Evolutionary conservation across 1,140 invertebrate genomes (phyloP), one percentile per base, ranked within the genome.

Genomic region (Cherax quadricarinatus): DNA sequence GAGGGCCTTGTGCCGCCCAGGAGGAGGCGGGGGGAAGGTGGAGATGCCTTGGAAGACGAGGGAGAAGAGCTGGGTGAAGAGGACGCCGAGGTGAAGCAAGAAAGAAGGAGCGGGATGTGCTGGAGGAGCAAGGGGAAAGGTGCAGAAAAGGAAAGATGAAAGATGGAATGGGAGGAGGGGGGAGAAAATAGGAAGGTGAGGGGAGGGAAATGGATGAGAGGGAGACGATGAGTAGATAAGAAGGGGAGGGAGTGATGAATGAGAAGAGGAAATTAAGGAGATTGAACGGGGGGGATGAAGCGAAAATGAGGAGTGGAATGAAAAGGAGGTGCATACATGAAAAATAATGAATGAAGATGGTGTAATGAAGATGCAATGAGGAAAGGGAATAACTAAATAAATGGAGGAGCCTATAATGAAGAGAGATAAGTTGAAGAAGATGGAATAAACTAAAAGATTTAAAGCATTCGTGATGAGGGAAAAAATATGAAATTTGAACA

Each of bases 1-100:
- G 86, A 88, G 86, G 86, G 70, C 78, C 86, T 73, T 78, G 51
- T 78, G 86, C 73, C 30, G 60, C 24, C 30, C 75, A 60, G 86
- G 86, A 53, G 57, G 86, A 60, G 86, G 62, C 30, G 49, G 21
- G 60, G 78, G 24, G 79, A 12, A 51, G 78, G 48, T 2, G 57
- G 60, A 70, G 62, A 57, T 49, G 60, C 48, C 21, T 4, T 48
- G 49, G 75, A 78, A 16, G 30, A 82, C 75, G 66, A 88, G 87
- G 60, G n/a, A n/a, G 66, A 49, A 66, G 88, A 75, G 81, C 70
- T 75, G 24, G 70, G 70, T n/a, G 9, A 30, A 30, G 87, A 49
- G 41, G 62, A 78, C 51, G 73, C 18, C 30, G 51, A 30, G 73
- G 21, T 82, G 53, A 53, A 75, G 62, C 60, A 49, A 84, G 62